Percentiles rank a stretch among this genome's conserved stretches.
These are phyloP conservation scores for Napeogenes sylphis DNA, from an alignment of 2,888 invertebrate species.

Conservation along the genomic window DNA sequence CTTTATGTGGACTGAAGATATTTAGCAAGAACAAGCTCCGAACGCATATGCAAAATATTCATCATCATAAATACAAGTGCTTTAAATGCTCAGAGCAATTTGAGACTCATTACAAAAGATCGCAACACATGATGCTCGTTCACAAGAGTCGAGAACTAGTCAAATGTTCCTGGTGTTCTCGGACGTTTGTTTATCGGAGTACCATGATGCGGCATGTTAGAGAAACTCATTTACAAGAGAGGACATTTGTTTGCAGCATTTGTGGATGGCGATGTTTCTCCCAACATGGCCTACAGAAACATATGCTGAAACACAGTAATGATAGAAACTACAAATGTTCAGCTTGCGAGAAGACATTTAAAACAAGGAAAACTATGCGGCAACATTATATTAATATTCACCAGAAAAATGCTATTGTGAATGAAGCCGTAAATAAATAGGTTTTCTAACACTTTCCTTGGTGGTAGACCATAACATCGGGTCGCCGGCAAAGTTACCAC, in stretches of 20 bases:
- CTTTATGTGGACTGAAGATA: slow-evolving; percentile 44
- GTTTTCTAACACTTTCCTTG: no score
- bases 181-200: slow-evolving; percentile 24
- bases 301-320: slow-evolving; percentile 39
- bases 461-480: no score
- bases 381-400: slow-evolving; percentile 38
- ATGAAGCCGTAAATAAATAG: slow-evolving; percentile 5
- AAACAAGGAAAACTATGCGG: slow-evolving; percentile 38
- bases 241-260: slow-evolving; percentile 35
- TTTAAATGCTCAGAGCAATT: slow-evolving; percentile 21
- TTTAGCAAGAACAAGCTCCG: slow-evolving; percentile 37
- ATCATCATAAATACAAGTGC: slow-evolving; percentile 27
- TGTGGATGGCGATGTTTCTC: slow-evolving; percentile 39
- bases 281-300: slow-evolving; percentile 30
- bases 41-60: slow-evolving; percentile 31
- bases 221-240: slow-evolving; percentile 39
- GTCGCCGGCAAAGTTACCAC: no score
- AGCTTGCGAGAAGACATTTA: slow-evolving; percentile 38
- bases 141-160: slow-evolving; percentile 24
- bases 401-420: slow-evolving; percentile 22
- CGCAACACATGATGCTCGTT: slow-evolving; percentile 26
- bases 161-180: slow-evolving; percentile 22
- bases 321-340: slow-evolving; percentile 38
- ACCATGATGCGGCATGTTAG: slow-evolving; percentile 37
- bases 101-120: slow-evolving; percentile 22